Percentiles rank a stretch among this genome's conserved stretches.
These are phyloP conservation scores for Melinaea menophilus DNA, from an alignment of 2,888 invertebrate species.

Conservation along the genomic window DNA sequence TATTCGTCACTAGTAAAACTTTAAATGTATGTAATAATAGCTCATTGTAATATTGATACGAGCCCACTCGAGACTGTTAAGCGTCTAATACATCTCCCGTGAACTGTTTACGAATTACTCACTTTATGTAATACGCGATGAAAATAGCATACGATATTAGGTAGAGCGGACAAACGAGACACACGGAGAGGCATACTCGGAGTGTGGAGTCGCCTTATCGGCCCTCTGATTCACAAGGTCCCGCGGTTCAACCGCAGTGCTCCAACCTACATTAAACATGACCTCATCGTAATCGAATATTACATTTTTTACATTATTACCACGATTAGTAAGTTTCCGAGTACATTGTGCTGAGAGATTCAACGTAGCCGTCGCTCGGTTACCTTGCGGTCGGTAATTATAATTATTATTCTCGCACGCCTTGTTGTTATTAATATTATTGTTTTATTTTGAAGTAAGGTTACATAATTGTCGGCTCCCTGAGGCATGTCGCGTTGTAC, in stretches of 20 bases:
- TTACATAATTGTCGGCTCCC: too few relatives aligned
- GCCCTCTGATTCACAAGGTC: conserved; percentile 72
- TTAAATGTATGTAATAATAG: too few relatives aligned
- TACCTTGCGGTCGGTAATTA: too few relatives aligned
- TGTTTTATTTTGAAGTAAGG: too few relatives aligned
- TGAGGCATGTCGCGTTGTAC: too few relatives aligned
- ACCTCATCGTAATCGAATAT: conserved; percentile 58
- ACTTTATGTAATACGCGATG: conserved; percentile 24
- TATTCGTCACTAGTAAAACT: too few relatives aligned
- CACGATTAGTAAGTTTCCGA: not conserved
- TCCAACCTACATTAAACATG: conserved; percentile 60
- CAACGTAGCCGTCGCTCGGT: too few relatives aligned
- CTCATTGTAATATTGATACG: too few relatives aligned
- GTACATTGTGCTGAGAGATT: not conserved
- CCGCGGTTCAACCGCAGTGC: conserved; percentile 63
- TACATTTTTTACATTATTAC: conserved; percentile 18
- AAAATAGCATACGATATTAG: conserved; percentile 23
- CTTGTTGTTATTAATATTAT: too few relatives aligned
- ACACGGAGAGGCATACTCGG: conserved; percentile 44
- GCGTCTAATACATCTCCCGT: not conserved
- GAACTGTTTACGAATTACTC: conserved; percentile 13
- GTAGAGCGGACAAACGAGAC: conserved; percentile 23
- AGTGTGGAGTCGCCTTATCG: conserved; percentile 60
- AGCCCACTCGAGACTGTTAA: too few relatives aligned
- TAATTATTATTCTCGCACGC: too few relatives aligned